Evolutionary conservation across 2,113 vertebrate species (phyloP).

Genomic region (Semicossyphus pulcher): DNA sequence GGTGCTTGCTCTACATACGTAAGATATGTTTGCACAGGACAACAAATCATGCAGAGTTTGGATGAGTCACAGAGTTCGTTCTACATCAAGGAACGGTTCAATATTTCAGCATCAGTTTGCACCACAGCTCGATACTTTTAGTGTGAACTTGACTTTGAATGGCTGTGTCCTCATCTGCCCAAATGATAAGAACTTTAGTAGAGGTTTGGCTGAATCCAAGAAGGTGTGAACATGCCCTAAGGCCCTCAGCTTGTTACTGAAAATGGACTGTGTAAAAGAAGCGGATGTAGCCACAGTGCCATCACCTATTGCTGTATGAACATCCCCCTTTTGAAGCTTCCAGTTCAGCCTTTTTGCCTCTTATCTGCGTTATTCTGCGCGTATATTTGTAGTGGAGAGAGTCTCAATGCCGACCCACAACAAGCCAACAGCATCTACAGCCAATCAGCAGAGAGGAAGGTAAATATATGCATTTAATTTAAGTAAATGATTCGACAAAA

Average conservation of each 20-base stretch:
- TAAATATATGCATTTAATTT: background rate
- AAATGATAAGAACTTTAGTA: background rate
- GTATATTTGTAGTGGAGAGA: too few relatives aligned
- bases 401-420: background rate
- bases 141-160: background rate
- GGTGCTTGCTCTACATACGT: too few relatives aligned
- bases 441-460: background rate
- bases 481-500: slow-evolving; percentile 46
- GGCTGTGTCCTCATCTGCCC: background rate
- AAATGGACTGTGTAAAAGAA: too few relatives aligned
- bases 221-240: too few relatives aligned
- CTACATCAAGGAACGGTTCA: background rate
- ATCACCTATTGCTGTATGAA: too few relatives aligned
- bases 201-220: background rate
- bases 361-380: too few relatives aligned
- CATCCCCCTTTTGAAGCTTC: too few relatives aligned
- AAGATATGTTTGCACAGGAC: too few relatives aligned
- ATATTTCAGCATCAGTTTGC: background rate
- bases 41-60: too few relatives aligned
- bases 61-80: background rate
- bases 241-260: background rate
- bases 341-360: too few relatives aligned
- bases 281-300: too few relatives aligned
- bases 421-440: background rate
- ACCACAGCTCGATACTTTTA: too few relatives aligned